Base-by-base conservation (phyloP, 2,113 vertebrate genomes). In the Zosterops lateralis region DNA sequence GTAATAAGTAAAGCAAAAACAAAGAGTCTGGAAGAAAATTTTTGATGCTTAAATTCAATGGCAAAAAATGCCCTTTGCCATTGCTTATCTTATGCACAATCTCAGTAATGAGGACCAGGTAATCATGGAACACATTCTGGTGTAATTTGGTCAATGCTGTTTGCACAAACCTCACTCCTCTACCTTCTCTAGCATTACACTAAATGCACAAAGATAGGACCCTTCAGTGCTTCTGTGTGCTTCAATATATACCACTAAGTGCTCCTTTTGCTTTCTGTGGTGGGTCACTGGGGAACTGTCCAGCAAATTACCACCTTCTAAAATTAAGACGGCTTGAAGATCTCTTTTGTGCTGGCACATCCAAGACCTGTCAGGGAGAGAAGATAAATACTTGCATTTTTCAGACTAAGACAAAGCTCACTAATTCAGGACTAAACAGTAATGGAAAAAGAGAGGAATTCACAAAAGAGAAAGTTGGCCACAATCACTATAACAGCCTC, bases 351-450 rank as follows among this genome's bases (percentile, higher is more conserved):
- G n/a, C 16, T 3, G 4, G 40, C 71, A 54, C 31, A 44, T 61
- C 50, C 42, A 22, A 50, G 29, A 25, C 17, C 68, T 3, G 9
- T 28, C 73, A 64, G 31, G 31, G 42, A 89, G 6, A 80, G 62
- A 87, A 72, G 68, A 88, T 21, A 84, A 91, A 77, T 51, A 36
- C 38, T 93, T 94, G 68, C n/a, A 47, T 47, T 87, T 80, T 85
- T 79, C 88, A 83, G 53, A 10, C 77, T 81, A 50, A 53, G 73
- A 92, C 34, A 88, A 89, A 95, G 44, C 45, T 90, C 28, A 64
- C 64, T 86, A 85, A 88, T 84, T 81, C 40, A 64, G 17, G 56
- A 57, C 16, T 53, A n/a, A 73, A 76, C 20, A 76, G 28, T 76
- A 75, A 88, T 67, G 64, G 54, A 84, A 87, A 94, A 93, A 32